Evolutionary conservation across 2,113 vertebrate species (phyloP).

Genomic region (Oncorhynchus masou): DNA sequence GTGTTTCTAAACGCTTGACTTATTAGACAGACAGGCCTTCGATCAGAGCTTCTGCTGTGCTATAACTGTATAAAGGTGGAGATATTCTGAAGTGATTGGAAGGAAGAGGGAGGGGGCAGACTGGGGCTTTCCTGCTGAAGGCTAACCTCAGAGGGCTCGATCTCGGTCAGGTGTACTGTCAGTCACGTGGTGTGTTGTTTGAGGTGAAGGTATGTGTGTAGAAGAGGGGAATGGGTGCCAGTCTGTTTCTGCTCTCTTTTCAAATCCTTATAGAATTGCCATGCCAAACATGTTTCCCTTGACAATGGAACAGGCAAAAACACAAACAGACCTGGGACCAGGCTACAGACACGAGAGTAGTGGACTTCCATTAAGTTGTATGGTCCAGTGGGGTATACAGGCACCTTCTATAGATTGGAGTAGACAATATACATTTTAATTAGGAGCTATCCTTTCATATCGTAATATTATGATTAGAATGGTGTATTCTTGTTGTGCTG

Average conservation of each 20-base stretch:
- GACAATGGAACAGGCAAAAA: no score
- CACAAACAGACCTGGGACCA: no score
- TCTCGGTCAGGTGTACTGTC: neutral
- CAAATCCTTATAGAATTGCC: neutral
- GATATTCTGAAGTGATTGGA: neutral
- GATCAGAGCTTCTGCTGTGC: no score
- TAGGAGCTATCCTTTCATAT: neutral
- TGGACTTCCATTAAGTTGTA: neutral
- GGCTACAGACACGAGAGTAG: no score
- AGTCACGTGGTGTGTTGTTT: neutral
- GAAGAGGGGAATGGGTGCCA: no score
- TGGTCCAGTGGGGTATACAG: neutral
- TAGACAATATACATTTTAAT: neutral
- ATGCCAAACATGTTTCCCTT: neutral
- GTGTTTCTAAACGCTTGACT: neutral
- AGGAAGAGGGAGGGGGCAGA: conserved; percentile 41
- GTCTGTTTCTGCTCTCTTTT: no score
- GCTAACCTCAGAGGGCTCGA: neutral
- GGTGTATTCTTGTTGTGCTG: neutral
- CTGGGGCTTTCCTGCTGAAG: conserved; percentile 26
- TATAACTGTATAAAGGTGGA: neutral
- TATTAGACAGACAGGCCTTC: no score
- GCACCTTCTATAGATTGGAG: neutral
- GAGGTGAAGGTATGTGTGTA: neutral
- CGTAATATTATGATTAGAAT: neutral